These are phyloP conservation scores for Lacerta viridis DNA, from an alignment of 2,797 vertebrate genomes.

Conservation along the genomic window DNA sequence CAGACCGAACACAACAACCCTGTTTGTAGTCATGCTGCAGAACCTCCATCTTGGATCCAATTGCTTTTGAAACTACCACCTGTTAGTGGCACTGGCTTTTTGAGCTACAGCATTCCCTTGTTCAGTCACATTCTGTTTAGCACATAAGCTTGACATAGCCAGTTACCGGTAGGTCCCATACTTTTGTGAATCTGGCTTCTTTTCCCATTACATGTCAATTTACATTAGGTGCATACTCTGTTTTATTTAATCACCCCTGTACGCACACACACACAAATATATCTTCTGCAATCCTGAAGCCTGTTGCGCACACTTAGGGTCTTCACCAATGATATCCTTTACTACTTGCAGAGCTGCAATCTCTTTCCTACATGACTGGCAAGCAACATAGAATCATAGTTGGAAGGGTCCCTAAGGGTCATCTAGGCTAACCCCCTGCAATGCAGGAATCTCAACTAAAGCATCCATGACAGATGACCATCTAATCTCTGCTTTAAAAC, in stretches of 20 bases:
- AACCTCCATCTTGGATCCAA: background rate
- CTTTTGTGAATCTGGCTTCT: background rate
- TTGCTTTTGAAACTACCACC: background rate
- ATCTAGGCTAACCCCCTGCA: too few species aligned
- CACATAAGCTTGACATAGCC: background rate
- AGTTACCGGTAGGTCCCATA: background rate
- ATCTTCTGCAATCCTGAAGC: background rate
- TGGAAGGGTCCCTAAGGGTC: too few species aligned
- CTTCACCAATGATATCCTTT: background rate
- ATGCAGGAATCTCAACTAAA: too few species aligned
- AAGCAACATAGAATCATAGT: background rate
- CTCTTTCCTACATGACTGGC: background rate
- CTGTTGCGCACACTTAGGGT: background rate
- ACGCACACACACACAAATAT: too few species aligned
- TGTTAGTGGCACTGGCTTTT: background rate
- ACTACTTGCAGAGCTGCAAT: background rate
- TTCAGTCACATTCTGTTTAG: background rate
- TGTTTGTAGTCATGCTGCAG: background rate
- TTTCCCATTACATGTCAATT: background rate
- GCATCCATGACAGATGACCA: too few species aligned
- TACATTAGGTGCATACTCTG: background rate
- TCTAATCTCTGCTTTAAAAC: too few species aligned
- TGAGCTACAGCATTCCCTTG: background rate
- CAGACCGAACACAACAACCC: background rate
- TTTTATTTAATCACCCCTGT: background rate